Conservation (phyloP, 1,140 invertebrate genomes). For the Portunus trituberculatus region DNA sequence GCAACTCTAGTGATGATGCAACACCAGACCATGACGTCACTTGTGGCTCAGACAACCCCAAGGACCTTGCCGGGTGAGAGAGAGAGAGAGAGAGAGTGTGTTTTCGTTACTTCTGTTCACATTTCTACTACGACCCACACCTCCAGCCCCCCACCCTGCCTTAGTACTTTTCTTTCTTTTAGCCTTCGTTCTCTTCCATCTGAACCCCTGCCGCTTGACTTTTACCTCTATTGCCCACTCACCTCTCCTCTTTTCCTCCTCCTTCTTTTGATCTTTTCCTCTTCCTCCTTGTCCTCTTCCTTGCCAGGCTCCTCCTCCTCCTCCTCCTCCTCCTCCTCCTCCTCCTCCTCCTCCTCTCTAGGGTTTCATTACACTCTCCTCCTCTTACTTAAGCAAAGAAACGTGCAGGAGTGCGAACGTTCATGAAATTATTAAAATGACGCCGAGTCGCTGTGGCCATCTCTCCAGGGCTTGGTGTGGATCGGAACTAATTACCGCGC, state of each 20-base stretch:
- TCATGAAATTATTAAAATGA: slow-evolving; percentile 15
- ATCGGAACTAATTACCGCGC: background rate
- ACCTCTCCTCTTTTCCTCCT: background rate
- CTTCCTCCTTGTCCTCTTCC: slow-evolving; percentile 6
- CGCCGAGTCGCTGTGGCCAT: background rate
- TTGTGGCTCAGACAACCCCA: background rate
- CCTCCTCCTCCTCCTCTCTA: background rate
- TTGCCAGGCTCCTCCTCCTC: background rate
- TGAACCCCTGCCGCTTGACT: background rate
- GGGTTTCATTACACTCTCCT: slow-evolving; percentile 21
- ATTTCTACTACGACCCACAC: background rate
- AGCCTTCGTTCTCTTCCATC: background rate
- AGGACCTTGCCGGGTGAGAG: slow-evolving; percentile 4
- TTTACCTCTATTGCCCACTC: background rate
- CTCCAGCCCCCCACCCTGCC: background rate
- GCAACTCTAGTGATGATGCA: slow-evolving; percentile 10
- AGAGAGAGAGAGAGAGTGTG: slow-evolving; percentile 50
- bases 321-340: background rate
- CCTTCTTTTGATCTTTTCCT: background rate
- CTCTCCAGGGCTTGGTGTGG: background rate
- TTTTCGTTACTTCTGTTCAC: background rate
- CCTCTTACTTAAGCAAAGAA: background rate
- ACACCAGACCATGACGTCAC: slow-evolving; percentile 4
- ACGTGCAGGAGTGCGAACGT: background rate
- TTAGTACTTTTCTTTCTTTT: background rate